Evolutionary conservation across 2,113 vertebrate species (phyloP).

Genomic region (Psammodynastes pulverulentus): DNA sequence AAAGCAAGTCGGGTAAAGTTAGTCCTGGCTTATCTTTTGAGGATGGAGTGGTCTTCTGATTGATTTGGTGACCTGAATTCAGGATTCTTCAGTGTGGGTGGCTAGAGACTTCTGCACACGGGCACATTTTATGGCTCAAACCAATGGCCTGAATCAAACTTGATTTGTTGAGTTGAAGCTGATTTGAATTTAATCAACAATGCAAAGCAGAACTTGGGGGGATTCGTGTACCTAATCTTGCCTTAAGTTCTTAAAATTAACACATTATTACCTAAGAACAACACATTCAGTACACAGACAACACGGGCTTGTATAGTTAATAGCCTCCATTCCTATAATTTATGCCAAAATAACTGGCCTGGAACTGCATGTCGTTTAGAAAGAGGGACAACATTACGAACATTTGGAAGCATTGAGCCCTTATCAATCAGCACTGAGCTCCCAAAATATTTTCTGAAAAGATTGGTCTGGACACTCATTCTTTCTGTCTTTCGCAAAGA

Average conservation of each 20-base stretch:
- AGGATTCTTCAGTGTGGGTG: background rate
- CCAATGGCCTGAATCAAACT: background rate
- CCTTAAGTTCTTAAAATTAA: background rate
- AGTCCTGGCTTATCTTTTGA: background rate
- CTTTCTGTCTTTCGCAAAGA: background rate
- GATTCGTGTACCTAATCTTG: background rate
- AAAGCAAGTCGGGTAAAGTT: background rate
- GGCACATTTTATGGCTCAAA: background rate
- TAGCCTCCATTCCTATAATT: background rate
- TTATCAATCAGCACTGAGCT: background rate
- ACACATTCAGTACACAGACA: background rate
- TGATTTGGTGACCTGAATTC: background rate
- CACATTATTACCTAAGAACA: background rate
- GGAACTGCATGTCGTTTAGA: background rate
- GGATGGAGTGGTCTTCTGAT: background rate
- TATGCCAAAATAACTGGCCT: background rate
- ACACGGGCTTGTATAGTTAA: background rate
- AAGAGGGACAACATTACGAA: background rate
- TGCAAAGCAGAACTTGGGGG: background rate
- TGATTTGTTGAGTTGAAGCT: background rate
- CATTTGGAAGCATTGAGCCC: background rate
- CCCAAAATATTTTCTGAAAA: background rate
- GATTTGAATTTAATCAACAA: background rate
- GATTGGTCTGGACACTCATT: background rate
- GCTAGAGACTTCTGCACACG: background rate